phyloP scores from a whole-genome alignment of 2,797 vertebrate species.

The Sitta carolinensis region DNA sequence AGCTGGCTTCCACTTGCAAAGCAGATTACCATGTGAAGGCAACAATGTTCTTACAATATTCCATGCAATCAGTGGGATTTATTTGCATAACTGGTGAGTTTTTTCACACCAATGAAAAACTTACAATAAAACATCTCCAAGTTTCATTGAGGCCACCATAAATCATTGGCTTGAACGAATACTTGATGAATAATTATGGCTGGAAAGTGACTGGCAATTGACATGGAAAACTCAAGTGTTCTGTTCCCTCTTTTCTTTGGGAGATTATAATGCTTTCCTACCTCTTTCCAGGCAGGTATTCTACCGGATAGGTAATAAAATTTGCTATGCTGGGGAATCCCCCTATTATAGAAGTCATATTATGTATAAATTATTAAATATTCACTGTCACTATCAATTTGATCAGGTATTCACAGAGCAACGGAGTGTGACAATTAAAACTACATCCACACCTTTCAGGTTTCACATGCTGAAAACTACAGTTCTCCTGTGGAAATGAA shows the following conservation, averaged over 20 bases:
- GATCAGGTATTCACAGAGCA: neutral
- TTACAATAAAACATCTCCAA: neutral
- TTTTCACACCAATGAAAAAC: neutral
- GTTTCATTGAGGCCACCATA: neutral
- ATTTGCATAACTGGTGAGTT: neutral
- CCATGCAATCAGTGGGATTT: neutral
- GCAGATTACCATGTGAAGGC: neutral
- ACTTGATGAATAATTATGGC: neutral
- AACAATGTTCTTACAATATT: neutral
- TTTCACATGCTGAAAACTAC: neutral
- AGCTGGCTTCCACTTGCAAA: neutral
- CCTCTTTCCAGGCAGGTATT: neutral
- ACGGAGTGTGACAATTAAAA: neutral
- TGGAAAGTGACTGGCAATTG: neutral
- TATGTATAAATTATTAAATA: neutral
- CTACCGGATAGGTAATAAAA: neutral
- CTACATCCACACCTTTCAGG: neutral
- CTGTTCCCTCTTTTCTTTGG: neutral
- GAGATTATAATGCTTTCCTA: neutral
- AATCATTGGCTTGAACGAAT: neutral
- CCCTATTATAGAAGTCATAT: neutral
- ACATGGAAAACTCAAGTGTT: neutral
- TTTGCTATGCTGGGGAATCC: neutral
- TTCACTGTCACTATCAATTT: neutral
- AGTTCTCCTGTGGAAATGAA: neutral